A percentile compares a stretch with the other conserved stretches of the same genome.
phyloP scores from a whole-genome alignment of 1,140 invertebrate species.

The Polypedilum pembai region DNA sequence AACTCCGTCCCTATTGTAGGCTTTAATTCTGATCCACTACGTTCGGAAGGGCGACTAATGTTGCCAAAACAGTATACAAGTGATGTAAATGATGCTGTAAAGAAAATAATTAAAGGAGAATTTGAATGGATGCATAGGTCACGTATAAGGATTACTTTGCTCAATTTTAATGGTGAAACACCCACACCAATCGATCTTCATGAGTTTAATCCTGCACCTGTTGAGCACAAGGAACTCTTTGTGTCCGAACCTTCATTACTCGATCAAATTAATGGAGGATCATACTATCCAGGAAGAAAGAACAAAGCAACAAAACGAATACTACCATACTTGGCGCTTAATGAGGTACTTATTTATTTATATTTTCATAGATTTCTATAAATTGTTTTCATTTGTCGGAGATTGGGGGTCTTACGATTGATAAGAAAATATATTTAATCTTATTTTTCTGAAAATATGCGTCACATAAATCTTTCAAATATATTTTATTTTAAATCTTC shows the following conservation, averaged over 20 bases:
- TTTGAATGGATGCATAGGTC: slow-evolving; percentile 77
- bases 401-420: neutral
- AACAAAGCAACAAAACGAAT: slow-evolving; percentile 44
- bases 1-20: slow-evolving; percentile 83
- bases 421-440: neutral
- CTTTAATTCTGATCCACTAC: slow-evolving; percentile 93
- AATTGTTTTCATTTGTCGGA: neutral
- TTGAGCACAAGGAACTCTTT: slow-evolving; percentile 29
- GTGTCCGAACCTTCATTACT: neutral
- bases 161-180: slow-evolving; percentile 51
- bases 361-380: neutral
- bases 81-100: slow-evolving; percentile 62
- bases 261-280: slow-evolving; percentile 20
- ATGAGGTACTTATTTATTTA: slow-evolving; percentile 44
- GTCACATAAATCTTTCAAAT: too few relatives aligned
- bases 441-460: too few relatives aligned
- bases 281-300: slow-evolving; percentile 34
- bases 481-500: too few relatives aligned
- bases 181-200: slow-evolving; percentile 41
- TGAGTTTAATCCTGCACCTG: slow-evolving; percentile 37
- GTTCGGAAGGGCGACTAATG: slow-evolving; percentile 89
- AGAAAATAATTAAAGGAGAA: slow-evolving; percentile 58
- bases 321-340: slow-evolving; percentile 49
- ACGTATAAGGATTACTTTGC: slow-evolving; percentile 78
- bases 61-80: slow-evolving; percentile 65